Percentiles rank a stretch among this genome's conserved stretches.
These are phyloP conservation scores for Zophobas morio DNA, from an alignment of 1,140 invertebrate genomes.

Conservation along the genomic window DNA sequence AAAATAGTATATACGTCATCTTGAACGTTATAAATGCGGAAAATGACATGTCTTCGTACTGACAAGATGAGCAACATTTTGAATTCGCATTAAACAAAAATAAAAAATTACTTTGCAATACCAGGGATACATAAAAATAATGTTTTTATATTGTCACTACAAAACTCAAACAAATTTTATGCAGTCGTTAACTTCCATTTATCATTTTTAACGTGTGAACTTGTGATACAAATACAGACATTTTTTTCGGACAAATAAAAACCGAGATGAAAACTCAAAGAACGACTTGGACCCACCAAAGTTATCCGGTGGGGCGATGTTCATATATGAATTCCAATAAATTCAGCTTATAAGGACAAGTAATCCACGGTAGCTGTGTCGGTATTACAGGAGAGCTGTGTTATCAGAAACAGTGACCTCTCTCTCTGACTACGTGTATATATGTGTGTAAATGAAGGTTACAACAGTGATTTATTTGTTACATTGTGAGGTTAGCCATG, in stretches of 20 bases:
- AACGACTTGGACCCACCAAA: constrained; percentile 28
- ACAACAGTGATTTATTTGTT: constrained; percentile 40
- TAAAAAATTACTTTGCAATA: too few relatives aligned
- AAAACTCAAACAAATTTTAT: too few relatives aligned
- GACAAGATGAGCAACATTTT: too few relatives aligned
- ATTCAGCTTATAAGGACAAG: constrained; percentile 57
- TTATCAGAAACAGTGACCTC: constrained; percentile 51
- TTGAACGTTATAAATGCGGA: too few relatives aligned
- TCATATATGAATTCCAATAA: constrained; percentile 56
- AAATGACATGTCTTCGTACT: too few relatives aligned
- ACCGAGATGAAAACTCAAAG: constrained; percentile 27
- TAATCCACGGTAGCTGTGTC: constrained; percentile 59
- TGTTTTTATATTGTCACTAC: background rate
- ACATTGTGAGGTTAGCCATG: constrained; percentile 39
- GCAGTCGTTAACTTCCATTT: background rate
- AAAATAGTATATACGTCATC: too few relatives aligned
- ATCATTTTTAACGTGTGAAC: constrained; percentile 18
- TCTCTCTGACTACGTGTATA: constrained; percentile 30
- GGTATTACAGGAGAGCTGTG: constrained; percentile 51
- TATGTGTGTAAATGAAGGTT: constrained; percentile 40
- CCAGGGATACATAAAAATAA: too few relatives aligned
- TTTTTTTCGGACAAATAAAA: constrained; percentile 18
- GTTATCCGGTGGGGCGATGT: constrained; percentile 20
- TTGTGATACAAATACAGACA: constrained; percentile 21
- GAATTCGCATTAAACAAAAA: too few relatives aligned